Percentiles rank a stretch among this genome's conserved stretches.
Conservation (phyloP, 2,797 vertebrate species). For the Crenuchus spilurus region DNA sequence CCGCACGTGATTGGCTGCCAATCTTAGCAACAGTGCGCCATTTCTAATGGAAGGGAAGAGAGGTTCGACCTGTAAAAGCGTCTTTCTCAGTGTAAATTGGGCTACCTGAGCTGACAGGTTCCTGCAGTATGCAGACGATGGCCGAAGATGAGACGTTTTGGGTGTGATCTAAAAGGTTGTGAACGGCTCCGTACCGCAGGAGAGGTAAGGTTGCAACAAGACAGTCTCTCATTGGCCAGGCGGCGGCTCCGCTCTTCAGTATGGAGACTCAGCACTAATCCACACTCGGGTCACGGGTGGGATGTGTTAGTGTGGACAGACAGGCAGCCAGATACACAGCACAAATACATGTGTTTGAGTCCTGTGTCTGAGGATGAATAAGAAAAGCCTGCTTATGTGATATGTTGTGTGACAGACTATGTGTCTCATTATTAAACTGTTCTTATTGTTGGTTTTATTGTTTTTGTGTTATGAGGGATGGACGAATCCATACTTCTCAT, state of each 20-base stretch:
- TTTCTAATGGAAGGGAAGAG: slow-evolving; percentile 66
- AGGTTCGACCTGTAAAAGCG: slow-evolving; percentile 62
- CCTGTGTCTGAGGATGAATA: neutral
- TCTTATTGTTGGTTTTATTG: too few relatives aligned
- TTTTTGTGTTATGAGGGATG: too few relatives aligned
- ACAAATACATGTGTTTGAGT: neutral
- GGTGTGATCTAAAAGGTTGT: slow-evolving; percentile 48
- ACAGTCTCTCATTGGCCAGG: slow-evolving; percentile 81
- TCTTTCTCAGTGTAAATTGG: slow-evolving; percentile 27
- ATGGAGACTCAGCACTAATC: slow-evolving; percentile 77
- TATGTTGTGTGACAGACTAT: neutral
- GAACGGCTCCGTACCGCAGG: slow-evolving; percentile 42
- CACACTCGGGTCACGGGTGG: slow-evolving; percentile 56
- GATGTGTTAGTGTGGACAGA: slow-evolving; percentile 26
- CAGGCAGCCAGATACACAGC: neutral
- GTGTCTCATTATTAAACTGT: too few relatives aligned
- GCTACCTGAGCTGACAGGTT: too few relatives aligned
- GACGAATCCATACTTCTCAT: too few relatives aligned
- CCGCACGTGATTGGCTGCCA: slow-evolving; percentile 68
- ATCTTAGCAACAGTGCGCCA: slow-evolving; percentile 78
- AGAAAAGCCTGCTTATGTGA: neutral
- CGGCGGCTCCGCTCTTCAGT: slow-evolving; percentile 68
- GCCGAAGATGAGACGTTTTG: slow-evolving; percentile 13
- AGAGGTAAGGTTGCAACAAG: slow-evolving; percentile 83
- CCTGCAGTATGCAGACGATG: neutral